These are phyloP conservation scores for Megaleporinus macrocephalus DNA, from an alignment of 2,113 vertebrate species.

Conservation along the genomic window DNA sequence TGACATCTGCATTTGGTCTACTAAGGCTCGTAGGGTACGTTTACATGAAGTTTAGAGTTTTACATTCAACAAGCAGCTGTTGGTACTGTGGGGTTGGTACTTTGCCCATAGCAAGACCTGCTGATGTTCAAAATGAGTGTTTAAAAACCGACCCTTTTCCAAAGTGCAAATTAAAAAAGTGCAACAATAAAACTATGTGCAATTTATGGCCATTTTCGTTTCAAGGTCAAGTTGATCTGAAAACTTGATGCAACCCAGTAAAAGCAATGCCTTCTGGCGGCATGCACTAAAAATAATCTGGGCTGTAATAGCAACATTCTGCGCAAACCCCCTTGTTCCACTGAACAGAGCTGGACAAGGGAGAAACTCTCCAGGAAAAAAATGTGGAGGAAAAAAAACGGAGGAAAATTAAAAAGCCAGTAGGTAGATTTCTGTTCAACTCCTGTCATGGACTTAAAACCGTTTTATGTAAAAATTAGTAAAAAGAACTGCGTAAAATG, in stretches of 20 bases:
- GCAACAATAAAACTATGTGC: slow-evolving; percentile 94
- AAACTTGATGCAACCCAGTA: slow-evolving; percentile 62
- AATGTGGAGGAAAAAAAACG: slow-evolving; percentile 47
- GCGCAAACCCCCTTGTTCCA: slow-evolving; percentile 68
- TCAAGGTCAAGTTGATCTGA: slow-evolving; percentile 74
- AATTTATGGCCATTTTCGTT: slow-evolving; percentile 81
- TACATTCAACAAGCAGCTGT: slow-evolving; percentile 82
- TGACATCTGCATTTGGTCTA: slow-evolving; percentile 75
- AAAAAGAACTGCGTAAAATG: slow-evolving; percentile 98
- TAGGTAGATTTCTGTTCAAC: slow-evolving; percentile 83
- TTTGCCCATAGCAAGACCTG: slow-evolving; percentile 71
- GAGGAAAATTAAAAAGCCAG: slow-evolving; percentile 92
- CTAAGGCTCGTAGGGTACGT: slow-evolving; percentile 75
- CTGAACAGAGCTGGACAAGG: slow-evolving; percentile 73
- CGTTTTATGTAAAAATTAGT: slow-evolving; percentile 98
- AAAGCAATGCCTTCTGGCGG: slow-evolving; percentile 65
- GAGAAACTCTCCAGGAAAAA: slow-evolving; percentile 44
- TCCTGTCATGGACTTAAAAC: slow-evolving; percentile 94
- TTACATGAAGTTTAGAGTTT: slow-evolving; percentile 74
- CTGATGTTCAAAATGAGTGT: slow-evolving; percentile 93
- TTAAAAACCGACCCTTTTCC: slow-evolving; percentile 96
- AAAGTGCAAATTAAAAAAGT: slow-evolving; percentile 99
- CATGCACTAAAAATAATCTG: slow-evolving; percentile 59
- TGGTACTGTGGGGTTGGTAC: slow-evolving; percentile 71
- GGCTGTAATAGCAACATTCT: slow-evolving; percentile 67